Evolutionary conservation across 2,797 vertebrate species (phyloP), one percentile per base, ranked within the genome.

Genomic region (Heteromormyrus szaboi): DNA sequence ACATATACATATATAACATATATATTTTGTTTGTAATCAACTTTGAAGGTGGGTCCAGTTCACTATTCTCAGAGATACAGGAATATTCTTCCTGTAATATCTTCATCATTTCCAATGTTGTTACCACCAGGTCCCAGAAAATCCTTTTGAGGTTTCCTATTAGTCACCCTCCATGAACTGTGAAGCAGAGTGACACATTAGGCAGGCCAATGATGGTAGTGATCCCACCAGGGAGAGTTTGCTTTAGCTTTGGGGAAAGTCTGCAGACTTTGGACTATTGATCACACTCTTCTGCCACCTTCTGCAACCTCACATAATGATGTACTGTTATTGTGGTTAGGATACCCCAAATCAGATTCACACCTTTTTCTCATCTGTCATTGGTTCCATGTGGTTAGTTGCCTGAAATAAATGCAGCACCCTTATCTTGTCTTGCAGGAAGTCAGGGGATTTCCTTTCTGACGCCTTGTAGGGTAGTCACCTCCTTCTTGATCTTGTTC

Each of bases 381-480:
- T 25, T 84, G 46, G 46, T 48, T 46, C 19, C 17, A 48, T n/a
- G 5, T 72, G 62, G 87, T 68, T 48, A 33, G 48, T 29, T 81
- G 68, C 25, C 17, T 62, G 56, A 12, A 22, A 46, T 25, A 46
- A 85, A 72, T 88, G 4, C 54, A 85, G 81, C 46, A 48, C n/a
- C 84, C 87, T 54, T 44, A 51, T 56, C 87, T 87, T 54, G 72
- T 89, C 44, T 76, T 91, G 37, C 95, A 96, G 95, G 94, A 91
- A 93, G 91, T 90, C 93, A 81, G 90, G 89, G 91, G 17, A 91
- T 93, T 89, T 94, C 95, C 88, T 93, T 96, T 89, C 93, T 96
- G 91, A 97, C 96, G 33, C 94, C 96, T 65, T 96, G 95, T 90
- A 96, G 96, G 88, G 91, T 96, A 90, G 91, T 94, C 3, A 93